A percentile compares a stretch with the other conserved stretches of the same genome.
These are phyloP conservation scores for Neodiprion fabricii DNA, from an alignment of 1,140 invertebrate genomes.

Conservation along the genomic window DNA sequence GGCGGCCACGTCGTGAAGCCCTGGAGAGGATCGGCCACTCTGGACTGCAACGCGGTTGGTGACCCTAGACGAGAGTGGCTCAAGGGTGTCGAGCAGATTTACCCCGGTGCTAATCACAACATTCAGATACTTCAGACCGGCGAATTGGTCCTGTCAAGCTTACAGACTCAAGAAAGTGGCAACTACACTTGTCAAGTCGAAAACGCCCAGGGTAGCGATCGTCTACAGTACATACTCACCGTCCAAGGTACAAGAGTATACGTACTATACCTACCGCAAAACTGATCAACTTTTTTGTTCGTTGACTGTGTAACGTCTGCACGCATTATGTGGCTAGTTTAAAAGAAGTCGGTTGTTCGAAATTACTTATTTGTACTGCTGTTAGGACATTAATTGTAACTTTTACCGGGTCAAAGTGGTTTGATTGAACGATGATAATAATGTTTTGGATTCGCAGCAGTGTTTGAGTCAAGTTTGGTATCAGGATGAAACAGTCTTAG, in stretches of 20 bases:
- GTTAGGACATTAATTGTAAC: too few relatives aligned
- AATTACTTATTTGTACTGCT: too few relatives aligned
- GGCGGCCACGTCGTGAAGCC: conserved; percentile 70
- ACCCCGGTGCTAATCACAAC: conserved; percentile 63
- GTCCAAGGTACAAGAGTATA: conserved; percentile 61
- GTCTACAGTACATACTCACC: conserved; percentile 66
- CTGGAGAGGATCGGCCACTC: conserved; percentile 68
- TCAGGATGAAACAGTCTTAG: too few relatives aligned
- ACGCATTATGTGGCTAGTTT: too few relatives aligned
- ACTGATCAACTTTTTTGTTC: too few relatives aligned
- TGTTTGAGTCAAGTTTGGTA: too few relatives aligned
- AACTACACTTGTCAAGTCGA: conserved; percentile 81
- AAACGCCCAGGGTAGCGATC: conserved; percentile 74
- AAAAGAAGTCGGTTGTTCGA: too few relatives aligned
- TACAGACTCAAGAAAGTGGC: conserved; percentile 72
- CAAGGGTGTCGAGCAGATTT: conserved; percentile 57
- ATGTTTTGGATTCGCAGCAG: too few relatives aligned
- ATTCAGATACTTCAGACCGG: conserved; percentile 69
- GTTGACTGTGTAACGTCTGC: too few relatives aligned
- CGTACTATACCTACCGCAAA: not conserved
- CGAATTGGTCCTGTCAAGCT: conserved; percentile 69
- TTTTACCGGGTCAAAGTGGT: too few relatives aligned
- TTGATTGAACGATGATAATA: too few relatives aligned
- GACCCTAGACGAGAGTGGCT: conserved; percentile 72
- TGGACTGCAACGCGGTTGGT: conserved; percentile 72